A percentile compares a stretch with the other conserved stretches of the same genome.
phyloP scores from a whole-genome alignment of 2,797 vertebrate genomes.

The Heterohyrax brucei region DNA sequence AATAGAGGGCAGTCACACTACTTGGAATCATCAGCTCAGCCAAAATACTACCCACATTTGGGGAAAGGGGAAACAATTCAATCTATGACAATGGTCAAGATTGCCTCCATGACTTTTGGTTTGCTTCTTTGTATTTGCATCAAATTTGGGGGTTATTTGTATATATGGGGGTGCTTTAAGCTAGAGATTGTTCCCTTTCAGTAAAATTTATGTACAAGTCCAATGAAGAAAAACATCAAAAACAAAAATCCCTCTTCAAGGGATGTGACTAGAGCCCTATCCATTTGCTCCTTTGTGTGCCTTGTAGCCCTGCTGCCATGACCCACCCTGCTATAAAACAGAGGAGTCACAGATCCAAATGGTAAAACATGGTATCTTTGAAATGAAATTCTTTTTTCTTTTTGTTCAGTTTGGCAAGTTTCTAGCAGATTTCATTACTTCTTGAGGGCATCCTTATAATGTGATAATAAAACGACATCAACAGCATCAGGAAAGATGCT shows the following conservation, averaged over 20 bases:
- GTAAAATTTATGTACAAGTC: neutral
- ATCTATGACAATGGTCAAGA: neutral
- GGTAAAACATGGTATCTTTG: neutral
- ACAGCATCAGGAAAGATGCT: neutral
- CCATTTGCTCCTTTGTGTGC: fast-evolving
- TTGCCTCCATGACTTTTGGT: neutral
- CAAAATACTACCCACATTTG: too few species aligned
- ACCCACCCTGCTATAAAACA: neutral
- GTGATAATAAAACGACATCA: neutral
- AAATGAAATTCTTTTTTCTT: neutral
- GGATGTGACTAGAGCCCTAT: neutral
- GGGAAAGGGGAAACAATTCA: too few species aligned
- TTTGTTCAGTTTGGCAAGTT: neutral
- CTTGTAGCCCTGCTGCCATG: neutral
- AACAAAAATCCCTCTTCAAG: neutral
- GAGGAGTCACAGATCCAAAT: neutral
- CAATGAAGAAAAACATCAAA: neutral
- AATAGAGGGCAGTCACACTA: too few species aligned
- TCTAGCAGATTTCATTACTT: neutral
- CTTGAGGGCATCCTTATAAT: conserved; percentile 5
- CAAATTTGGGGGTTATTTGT: neutral
- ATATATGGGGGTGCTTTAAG: too few species aligned
- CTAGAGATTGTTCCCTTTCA: conserved; percentile 6
- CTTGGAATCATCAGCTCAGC: too few species aligned
- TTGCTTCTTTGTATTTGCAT: neutral